phyloP scores from a whole-genome alignment of 2,888 invertebrate genomes.

The Dromius quadrimaculatus region DNA sequence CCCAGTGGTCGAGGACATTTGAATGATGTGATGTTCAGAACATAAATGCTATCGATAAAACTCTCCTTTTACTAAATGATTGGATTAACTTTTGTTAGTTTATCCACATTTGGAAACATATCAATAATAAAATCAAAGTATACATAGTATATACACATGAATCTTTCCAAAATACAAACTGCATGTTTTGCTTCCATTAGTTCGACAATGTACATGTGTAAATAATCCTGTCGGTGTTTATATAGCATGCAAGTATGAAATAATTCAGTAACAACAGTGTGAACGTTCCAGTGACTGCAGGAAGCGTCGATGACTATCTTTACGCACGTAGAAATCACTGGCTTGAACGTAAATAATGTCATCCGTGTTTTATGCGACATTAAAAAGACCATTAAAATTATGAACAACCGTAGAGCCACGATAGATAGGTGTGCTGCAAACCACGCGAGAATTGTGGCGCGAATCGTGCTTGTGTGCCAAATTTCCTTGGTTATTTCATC shows the following conservation, averaged over 20 bases:
- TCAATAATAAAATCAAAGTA: too few relatives aligned
- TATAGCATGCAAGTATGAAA: background rate
- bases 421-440: slow-evolving; percentile 23
- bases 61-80: too few relatives aligned
- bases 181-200: background rate
- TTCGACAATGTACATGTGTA: background rate
- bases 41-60: too few relatives aligned
- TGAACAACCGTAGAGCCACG: slow-evolving; percentile 37
- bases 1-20: too few relatives aligned
- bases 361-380: slow-evolving; percentile 46
- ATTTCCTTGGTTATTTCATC: too few relatives aligned
- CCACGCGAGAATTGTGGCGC: background rate
- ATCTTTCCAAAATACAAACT: too few relatives aligned
- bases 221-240: background rate
- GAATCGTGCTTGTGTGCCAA: too few relatives aligned
- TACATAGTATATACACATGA: too few relatives aligned
- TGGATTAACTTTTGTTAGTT: too few relatives aligned
- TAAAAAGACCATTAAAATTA: slow-evolving; percentile 46
- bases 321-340: slow-evolving; percentile 36
- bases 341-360: slow-evolving; percentile 37
- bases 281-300: slow-evolving; percentile 18
- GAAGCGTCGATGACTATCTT: slow-evolving; percentile 36
- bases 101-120: too few relatives aligned
- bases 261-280: background rate
- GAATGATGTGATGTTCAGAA: too few relatives aligned